A percentile compares a stretch with the other conserved stretches of the same genome.
These are phyloP conservation scores for Drosophila stalkeri DNA, from an alignment of 2,888 invertebrate species.

Conservation along the genomic window DNA sequence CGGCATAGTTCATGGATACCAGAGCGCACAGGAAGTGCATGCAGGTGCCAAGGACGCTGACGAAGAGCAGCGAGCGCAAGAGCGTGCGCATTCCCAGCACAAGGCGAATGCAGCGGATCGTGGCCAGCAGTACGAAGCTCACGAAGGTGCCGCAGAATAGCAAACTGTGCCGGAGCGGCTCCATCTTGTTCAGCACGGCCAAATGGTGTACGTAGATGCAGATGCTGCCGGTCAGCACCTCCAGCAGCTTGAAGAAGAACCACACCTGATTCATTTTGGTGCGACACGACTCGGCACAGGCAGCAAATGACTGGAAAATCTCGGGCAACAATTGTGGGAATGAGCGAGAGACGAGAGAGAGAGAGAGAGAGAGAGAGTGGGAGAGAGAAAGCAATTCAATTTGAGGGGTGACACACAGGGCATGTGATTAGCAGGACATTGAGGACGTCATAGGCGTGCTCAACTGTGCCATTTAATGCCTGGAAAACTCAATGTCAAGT, in stretches of 20 bases:
- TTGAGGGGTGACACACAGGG: constrained; percentile 30
- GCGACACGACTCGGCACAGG: background rate
- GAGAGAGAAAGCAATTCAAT: constrained; percentile 57
- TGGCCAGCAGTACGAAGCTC: constrained; percentile 54
- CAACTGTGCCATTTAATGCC: constrained; percentile 69
- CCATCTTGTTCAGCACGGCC: constrained; percentile 47
- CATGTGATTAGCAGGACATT: constrained; percentile 72
- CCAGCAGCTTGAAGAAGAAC: constrained; percentile 51
- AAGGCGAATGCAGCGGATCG: constrained; percentile 47
- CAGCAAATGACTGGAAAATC: constrained; percentile 22
- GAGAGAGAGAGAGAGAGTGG: constrained; percentile 12
- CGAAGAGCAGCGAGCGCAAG: constrained; percentile 48
- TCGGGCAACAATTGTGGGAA: constrained; percentile 12
- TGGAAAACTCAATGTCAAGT: constrained; percentile 63
- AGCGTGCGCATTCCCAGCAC: constrained; percentile 36
- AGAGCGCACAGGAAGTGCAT: constrained; percentile 44
- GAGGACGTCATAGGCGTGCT: constrained; percentile 26
- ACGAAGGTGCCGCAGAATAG: constrained; percentile 71
- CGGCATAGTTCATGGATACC: constrained; percentile 66
- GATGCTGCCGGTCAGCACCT: constrained; percentile 26
- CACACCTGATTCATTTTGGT: constrained; percentile 70
- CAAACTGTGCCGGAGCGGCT: constrained; percentile 69
- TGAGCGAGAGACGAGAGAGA: constrained; percentile 1
- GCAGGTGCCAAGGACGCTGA: constrained; percentile 35
- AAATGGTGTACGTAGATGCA: constrained; percentile 54